Conservation (phyloP, 2,113 vertebrate species). For the Oreochromis spilurus region DNA sequence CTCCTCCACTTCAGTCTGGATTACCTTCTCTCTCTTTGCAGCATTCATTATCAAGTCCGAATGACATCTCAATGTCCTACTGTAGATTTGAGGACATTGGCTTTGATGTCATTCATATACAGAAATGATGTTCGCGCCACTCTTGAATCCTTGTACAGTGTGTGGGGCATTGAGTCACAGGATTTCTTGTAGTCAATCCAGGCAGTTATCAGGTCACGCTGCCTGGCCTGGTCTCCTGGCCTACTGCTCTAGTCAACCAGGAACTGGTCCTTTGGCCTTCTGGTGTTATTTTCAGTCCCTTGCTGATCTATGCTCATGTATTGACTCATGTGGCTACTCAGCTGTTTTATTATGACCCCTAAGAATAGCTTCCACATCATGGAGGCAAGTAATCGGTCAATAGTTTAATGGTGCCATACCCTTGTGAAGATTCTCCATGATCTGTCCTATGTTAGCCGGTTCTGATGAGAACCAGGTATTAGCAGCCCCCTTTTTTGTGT, state of each 20-base stretch:
- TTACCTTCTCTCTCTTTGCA: not conserved
- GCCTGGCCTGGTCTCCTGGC: not conserved
- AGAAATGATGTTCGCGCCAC: not conserved
- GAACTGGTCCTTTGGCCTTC: not conserved
- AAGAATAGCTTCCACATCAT: not conserved
- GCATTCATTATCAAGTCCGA: not conserved
- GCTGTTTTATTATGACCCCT: not conserved
- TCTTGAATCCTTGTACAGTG: not conserved
- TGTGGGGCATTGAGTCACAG: not conserved
- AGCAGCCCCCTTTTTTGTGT: not conserved
- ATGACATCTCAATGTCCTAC: not conserved
- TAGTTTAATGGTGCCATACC: not conserved
- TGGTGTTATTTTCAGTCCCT: not conserved
- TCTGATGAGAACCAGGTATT: not conserved
- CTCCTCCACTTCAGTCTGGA: not conserved
- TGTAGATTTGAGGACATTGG: not conserved
- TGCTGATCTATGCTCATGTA: not conserved
- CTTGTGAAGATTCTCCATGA: not conserved
- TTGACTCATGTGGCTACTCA: not conserved
- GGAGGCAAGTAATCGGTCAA: not conserved
- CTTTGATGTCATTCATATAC: not conserved
- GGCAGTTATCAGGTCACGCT: not conserved
- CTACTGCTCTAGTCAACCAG: too few relatives aligned
- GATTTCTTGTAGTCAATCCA: not conserved
- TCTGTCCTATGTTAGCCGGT: not conserved